Base-by-base conservation (phyloP, 2,797 vertebrate genomes). In the Rallus crepitans region DNA sequence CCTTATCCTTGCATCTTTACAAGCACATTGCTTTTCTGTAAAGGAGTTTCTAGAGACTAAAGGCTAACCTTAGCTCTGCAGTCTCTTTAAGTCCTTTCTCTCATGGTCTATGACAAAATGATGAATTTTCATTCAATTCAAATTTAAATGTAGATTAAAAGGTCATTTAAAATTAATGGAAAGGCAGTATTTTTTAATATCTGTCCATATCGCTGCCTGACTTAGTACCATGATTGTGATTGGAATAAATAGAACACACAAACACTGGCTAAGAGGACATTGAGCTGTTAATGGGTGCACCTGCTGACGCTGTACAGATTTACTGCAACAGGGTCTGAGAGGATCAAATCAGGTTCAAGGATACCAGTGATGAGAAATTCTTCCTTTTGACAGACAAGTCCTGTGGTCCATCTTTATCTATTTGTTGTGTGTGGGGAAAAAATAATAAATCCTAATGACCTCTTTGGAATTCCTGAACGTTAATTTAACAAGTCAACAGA, bases 351-450 rank as follows among this genome's bases (percentile, higher is more conserved):
- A 97, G 97, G 98, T 98, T 99, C 99, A 99, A 99, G 98, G 98
- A 98, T 98, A 98, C 97, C 95, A 82, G 92, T 98, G 98, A 99
- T 98, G 98, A 99, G 97, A 98, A 98, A 99, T 98, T 98, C 96
- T 98, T 98, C 97, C 97, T 98, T 98, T 97, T 97, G 97, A 97
- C 96, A 97, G 89, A 94, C 97, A 98, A 98, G 98, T 96, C 95
- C 97, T 98, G 83, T 84, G 57, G 73, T 81, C 68, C 61, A 77
- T 85, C 91, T 83, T 45, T 27, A 7, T 77, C 64, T 80, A 2
- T 93, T 94, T 96, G 48, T 94, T 65, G 40, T 60, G 25, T 25
- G 35, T 3, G 72, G 37, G 31, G 7, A 23, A 61, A 83, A 71
- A 82, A 65, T 21, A 63, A 55, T 30, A 86, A 64, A 86, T 87